Evolutionary conservation across 2,888 invertebrate genomes (phyloP).

Genomic region (Eupsilia transversa): DNA sequence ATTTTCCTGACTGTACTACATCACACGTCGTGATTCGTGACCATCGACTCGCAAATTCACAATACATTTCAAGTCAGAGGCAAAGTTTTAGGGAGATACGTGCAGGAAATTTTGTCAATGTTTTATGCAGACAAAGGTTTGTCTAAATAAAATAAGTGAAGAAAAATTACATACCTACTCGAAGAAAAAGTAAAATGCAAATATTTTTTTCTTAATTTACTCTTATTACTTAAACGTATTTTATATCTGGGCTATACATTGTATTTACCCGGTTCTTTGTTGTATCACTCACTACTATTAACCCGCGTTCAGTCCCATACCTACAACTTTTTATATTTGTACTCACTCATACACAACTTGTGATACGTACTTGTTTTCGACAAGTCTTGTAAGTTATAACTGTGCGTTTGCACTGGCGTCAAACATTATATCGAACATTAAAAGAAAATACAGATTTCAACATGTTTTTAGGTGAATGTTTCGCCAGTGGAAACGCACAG

Average conservation of each 20-base stretch:
- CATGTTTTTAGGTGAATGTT: no score
- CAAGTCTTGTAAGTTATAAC: no score
- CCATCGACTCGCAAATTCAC: constrained; percentile 16
- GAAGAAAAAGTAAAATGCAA: neutral
- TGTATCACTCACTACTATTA: neutral
- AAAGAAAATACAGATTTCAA: no score
- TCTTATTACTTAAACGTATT: neutral
- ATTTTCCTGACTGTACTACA: neutral
- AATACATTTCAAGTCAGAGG: constrained; percentile 15
- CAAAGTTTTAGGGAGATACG: neutral
- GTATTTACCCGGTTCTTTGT: neutral
- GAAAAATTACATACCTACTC: neutral
- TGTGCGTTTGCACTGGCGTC: no score
- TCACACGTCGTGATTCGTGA: constrained; percentile 5
- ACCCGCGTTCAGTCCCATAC: no score
- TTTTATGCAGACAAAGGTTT: neutral
- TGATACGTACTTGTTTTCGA: no score
- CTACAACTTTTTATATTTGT: no score
- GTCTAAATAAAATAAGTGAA: constrained; percentile 18
- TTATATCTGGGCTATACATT: neutral
- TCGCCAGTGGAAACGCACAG: no score
- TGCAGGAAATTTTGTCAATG: constrained; percentile 15
- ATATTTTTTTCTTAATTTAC: neutral
- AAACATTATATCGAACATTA: no score
- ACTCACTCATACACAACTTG: no score